A percentile compares a stretch with the other conserved stretches of the same genome.
Conservation (phyloP, 2,888 invertebrate species). For the Diadegma fenestrale region DNA sequence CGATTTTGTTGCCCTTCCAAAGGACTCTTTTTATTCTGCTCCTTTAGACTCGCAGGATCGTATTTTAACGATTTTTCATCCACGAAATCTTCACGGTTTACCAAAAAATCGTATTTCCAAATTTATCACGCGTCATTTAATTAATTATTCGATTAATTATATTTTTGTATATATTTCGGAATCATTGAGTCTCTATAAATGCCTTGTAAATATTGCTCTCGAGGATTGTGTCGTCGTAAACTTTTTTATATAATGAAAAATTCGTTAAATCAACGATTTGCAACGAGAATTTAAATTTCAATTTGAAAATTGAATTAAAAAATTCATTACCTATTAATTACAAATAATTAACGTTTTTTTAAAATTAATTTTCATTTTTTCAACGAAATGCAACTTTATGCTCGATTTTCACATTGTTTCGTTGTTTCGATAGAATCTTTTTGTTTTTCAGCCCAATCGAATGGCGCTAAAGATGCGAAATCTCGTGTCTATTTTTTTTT, state of each 20-base stretch:
- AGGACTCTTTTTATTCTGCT: background rate
- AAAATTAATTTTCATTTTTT: background rate
- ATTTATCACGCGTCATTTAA: background rate
- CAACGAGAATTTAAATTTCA: slow-evolving; percentile 2
- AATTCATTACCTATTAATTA: background rate
- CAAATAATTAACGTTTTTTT: background rate
- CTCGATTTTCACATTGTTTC: background rate
- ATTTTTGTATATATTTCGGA: slow-evolving; percentile 27
- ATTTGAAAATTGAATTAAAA: background rate
- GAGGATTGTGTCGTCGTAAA: slow-evolving; percentile 34
- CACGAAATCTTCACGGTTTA: slow-evolving; percentile 51
- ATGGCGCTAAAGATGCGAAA: background rate
- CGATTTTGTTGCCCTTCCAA: background rate
- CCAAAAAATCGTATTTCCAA: slow-evolving; percentile 21
- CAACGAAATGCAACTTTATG: background rate
- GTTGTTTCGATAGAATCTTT: background rate
- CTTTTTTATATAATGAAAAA: slow-evolving; percentile 10
- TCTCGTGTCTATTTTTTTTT: slow-evolving; percentile 4
- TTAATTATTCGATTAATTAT: slow-evolving; percentile 24
- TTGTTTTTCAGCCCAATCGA: background rate
- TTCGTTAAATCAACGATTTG: background rate
- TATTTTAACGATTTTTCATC: slow-evolving; percentile 33
- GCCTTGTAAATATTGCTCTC: background rate
- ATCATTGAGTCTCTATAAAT: slow-evolving; percentile 33
- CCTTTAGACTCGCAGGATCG: slow-evolving; percentile 8